Evolutionary conservation across 2,113 vertebrate genomes (phyloP), one percentile per base, ranked within the genome.

Genomic region (Cyanoramphus novaezelandiae): DNA sequence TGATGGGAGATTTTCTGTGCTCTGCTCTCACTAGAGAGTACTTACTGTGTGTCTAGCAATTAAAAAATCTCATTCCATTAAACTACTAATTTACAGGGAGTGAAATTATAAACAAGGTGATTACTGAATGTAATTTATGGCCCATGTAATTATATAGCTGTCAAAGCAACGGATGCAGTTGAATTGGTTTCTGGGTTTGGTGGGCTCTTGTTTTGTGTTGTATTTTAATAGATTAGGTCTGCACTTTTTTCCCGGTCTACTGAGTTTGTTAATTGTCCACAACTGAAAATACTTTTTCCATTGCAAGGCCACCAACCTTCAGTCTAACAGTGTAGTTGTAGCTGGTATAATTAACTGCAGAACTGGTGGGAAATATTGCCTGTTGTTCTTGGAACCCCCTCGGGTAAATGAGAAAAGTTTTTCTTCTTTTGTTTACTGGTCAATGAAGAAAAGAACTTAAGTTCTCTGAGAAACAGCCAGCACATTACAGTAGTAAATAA

Each of bases 51-150:
- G 88, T 94, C 71, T 53, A 33, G 82, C 92, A 89, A 82, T 91
- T 95, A 93, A 81, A 86, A 92, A 96, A 82, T 64, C 95, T 97
- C 93, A 85, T 97, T 96, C 94, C 83, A 91, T 96, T 97, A 95
- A 79, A 82, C 90, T 79, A 65, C 82, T 96, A 92, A 98, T 98
- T 98, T 97, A 96, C 85, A 96, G 95, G 82, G 90, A 97, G 96
- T 93, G 88, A 95, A 97, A 97, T 96, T 92, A 97, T 96, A 98
- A 98, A 98, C 94, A 97, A 97, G 88, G 97, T 97, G 97, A 97
- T 97, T 97, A 96, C 43, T 15, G 71, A 91, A 49, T 63, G 49
- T 95, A 94, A 97, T 98, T 97, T 96, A 97, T 98, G 96, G 92
- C 64, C 97, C 94, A 88, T 93, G 92, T 95, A 98, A 97, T 98